Evolutionary conservation across 2,888 invertebrate species (phyloP).

Genomic region (Drosophila niveifrons): DNA sequence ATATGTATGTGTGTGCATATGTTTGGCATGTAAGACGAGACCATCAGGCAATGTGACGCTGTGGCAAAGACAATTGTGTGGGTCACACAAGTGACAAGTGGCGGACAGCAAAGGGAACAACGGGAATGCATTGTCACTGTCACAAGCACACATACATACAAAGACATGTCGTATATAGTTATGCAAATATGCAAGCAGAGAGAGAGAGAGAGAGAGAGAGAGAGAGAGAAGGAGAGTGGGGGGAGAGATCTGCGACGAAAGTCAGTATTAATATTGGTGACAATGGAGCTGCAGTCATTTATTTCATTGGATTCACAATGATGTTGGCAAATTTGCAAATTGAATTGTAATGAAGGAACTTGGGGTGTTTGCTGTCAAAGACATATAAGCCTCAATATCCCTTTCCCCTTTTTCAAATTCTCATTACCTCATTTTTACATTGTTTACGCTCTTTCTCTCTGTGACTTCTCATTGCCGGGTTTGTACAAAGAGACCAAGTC

Average conservation of each 20-base stretch:
- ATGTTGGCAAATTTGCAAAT: constrained; percentile 31
- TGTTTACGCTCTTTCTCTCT: background rate
- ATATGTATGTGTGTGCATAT: background rate
- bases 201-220: background rate
- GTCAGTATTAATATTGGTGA: constrained; percentile 16
- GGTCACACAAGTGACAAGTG: constrained; percentile 35
- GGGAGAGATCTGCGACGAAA: constrained; percentile 1
- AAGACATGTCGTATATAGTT: background rate
- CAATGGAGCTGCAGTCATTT: constrained; percentile 9
- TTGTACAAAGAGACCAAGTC: no score
- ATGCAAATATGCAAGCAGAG: constrained; percentile 27
- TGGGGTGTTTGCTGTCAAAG: constrained; percentile 15
- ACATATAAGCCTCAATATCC: background rate
- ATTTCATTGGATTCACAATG: constrained; percentile 15
- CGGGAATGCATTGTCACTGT: constrained; percentile 22
- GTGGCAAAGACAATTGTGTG: constrained; percentile 32
- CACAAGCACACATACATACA: constrained; percentile 5
- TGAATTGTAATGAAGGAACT: constrained; percentile 42
- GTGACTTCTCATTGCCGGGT: background rate
- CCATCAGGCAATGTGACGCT: constrained; percentile 16
- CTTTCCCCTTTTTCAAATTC: background rate
- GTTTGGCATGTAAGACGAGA: background rate
- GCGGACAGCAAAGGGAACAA: constrained; percentile 29
- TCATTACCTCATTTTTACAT: background rate
- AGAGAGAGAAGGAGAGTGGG: background rate